A percentile compares a stretch with the other conserved stretches of the same genome.
Evolutionary conservation across 2,797 vertebrate genomes (phyloP).

Genomic region (Neostethus bicornis): DNA sequence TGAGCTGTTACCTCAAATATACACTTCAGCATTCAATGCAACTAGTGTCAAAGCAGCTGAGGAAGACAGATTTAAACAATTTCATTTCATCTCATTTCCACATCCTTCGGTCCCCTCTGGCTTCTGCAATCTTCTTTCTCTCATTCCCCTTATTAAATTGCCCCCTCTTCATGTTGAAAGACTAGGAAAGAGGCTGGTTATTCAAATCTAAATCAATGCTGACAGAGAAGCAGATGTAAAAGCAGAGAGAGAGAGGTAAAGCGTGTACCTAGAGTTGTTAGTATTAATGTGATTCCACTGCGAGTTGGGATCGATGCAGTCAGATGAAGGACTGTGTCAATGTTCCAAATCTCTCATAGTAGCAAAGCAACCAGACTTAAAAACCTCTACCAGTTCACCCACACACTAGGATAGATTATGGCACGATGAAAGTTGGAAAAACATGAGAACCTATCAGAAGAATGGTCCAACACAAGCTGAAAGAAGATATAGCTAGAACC

Average conservation of each 20-base stretch:
- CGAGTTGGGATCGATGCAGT: constrained; percentile 65
- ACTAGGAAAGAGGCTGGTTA: constrained; percentile 56
- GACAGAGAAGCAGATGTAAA: constrained; percentile 69
- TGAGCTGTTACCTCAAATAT: constrained; percentile 38
- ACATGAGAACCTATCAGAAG: constrained; percentile 57
- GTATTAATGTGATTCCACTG: constrained; percentile 68
- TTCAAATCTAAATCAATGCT: constrained; percentile 73
- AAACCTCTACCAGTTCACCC: constrained; percentile 58
- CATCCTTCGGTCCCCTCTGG: constrained; percentile 39
- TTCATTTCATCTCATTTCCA: constrained; percentile 59
- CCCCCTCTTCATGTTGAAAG: constrained; percentile 44
- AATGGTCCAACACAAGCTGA: constrained; percentile 47
- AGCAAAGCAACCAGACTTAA: constrained; percentile 69
- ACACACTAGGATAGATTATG: constrained; percentile 41
- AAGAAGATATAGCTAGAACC: constrained; percentile 49
- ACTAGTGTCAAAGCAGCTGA: constrained; percentile 46
- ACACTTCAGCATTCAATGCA: constrained; percentile 32
- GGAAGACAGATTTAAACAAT: constrained; percentile 57
- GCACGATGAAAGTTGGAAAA: constrained; percentile 54
- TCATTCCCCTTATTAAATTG: constrained; percentile 58
- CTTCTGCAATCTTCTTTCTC: constrained; percentile 45
- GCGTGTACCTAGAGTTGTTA: constrained; percentile 69
- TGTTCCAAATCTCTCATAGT: constrained; percentile 77
- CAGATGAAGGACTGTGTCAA: constrained; percentile 74
- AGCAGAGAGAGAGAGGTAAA: constrained; percentile 48